These are phyloP conservation scores for Tetranychus truncatus DNA, from an alignment of 2,888 invertebrate species.

Conservation along the genomic window DNA sequence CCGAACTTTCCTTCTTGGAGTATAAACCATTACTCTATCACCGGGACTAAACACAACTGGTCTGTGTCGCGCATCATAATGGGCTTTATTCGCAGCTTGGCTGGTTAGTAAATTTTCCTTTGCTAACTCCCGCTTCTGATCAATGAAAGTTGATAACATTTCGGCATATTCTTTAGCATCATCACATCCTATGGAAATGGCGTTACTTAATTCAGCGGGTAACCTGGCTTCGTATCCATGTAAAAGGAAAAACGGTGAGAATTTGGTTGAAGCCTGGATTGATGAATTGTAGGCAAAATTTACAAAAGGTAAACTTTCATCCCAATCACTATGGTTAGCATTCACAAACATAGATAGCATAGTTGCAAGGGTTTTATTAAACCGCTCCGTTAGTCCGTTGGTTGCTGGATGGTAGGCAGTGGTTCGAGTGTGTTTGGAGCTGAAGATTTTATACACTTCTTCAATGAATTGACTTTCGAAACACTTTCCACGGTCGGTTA, in stretches of 20 bases:
- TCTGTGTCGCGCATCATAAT: background rate
- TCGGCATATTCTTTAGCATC: background rate
- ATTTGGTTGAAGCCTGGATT: background rate
- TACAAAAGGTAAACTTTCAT: slow-evolving; percentile 19
- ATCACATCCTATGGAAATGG: background rate
- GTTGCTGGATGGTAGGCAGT: slow-evolving; percentile 23
- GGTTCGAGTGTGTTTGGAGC: slow-evolving; percentile 21
- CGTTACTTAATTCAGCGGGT: slow-evolving; percentile 17
- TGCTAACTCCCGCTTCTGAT: background rate
- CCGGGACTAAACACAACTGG: slow-evolving; percentile 6
- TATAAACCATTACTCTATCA: slow-evolving; percentile 12
- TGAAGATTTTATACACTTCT: slow-evolving; percentile 1
- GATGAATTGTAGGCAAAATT: slow-evolving; percentile 16
- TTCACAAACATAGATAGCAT: slow-evolving; percentile 25
- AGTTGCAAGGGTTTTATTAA: slow-evolving; percentile 25
- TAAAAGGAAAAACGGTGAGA: slow-evolving; percentile 5
- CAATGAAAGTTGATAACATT: background rate
- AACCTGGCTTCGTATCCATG: background rate
- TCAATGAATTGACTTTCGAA: background rate
- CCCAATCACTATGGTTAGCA: slow-evolving; percentile 24
- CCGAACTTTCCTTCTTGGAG: slow-evolving; percentile 13
- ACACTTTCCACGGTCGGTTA: background rate
- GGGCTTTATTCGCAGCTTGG: background rate
- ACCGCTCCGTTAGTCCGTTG: slow-evolving; percentile 27
- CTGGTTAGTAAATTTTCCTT: background rate